Evolutionary conservation across 1,140 invertebrate genomes (phyloP).

Genomic region (Scaptomyza graminum): DNA sequence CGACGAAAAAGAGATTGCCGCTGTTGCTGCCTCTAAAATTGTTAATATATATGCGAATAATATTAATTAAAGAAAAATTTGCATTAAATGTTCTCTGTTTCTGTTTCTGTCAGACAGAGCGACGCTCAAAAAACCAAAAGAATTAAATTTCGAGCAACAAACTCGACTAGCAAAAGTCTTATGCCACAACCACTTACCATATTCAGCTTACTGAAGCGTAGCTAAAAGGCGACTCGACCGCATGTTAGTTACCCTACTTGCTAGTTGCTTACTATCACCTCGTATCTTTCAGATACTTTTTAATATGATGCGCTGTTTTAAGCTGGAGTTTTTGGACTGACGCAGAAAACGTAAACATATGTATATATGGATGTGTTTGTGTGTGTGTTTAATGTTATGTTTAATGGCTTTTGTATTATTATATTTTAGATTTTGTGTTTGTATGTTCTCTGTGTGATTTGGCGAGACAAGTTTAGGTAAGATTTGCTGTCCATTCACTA

Average conservation of each 20-base stretch:
- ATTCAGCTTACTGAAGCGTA: slow-evolving; percentile 6
- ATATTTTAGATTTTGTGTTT: slow-evolving; percentile 16
- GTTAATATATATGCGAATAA: slow-evolving; percentile 57
- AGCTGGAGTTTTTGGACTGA: slow-evolving; percentile 22
- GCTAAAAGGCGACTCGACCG: slow-evolving; percentile 6
- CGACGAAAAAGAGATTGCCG: slow-evolving; percentile 55
- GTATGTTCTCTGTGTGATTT: slow-evolving; percentile 48
- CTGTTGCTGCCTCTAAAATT: slow-evolving; percentile 51
- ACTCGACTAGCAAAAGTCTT: not conserved
- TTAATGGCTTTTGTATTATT: slow-evolving; percentile 44
- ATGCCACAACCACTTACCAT: too few relatives aligned
- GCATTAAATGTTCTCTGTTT: slow-evolving; percentile 75
- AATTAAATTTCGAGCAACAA: not conserved
- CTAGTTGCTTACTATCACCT: not conserved
- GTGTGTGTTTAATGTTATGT: slow-evolving; percentile 34
- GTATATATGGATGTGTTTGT: not conserved
- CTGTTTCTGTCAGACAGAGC: slow-evolving; percentile 77
- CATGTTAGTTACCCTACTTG: too few relatives aligned
- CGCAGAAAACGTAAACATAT: slow-evolving; percentile 43
- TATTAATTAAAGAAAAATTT: slow-evolving; percentile 80
- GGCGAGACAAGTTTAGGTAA: slow-evolving; percentile 38
- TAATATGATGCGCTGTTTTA: slow-evolving; percentile 48
- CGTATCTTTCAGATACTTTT: slow-evolving; percentile 2
- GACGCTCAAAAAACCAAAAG: slow-evolving; percentile 44
- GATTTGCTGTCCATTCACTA: slow-evolving; percentile 68